Evolutionary conservation across 2,888 invertebrate genomes (phyloP).

Genomic region (Dynastes maya): DNA sequence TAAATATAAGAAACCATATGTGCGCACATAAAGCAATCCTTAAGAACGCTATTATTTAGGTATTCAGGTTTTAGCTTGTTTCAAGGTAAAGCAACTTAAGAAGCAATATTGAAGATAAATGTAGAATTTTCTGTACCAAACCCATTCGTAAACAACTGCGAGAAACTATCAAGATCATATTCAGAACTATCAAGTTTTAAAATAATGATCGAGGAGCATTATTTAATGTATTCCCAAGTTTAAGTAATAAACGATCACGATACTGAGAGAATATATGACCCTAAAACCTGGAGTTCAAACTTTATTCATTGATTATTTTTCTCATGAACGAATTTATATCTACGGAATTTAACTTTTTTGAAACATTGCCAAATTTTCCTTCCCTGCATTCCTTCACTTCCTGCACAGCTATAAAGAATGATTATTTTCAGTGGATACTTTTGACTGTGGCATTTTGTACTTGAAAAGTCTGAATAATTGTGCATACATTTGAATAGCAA

Average conservation of each 20-base stretch:
- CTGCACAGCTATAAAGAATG: constrained; percentile 24
- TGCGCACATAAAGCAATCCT: too few species aligned
- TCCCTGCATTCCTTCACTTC: constrained; percentile 19
- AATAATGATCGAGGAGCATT: background rate
- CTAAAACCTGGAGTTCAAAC: constrained; percentile 10
- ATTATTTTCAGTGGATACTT: constrained; percentile 25
- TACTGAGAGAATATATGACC: constrained; percentile 6
- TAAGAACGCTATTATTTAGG: too few species aligned
- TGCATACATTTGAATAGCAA: constrained; percentile 13
- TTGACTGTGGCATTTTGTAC: background rate
- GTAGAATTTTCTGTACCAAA: too few species aligned
- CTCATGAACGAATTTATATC: constrained; percentile 39
- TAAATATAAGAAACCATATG: too few species aligned
- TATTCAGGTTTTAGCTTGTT: too few species aligned
- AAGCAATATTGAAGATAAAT: too few species aligned
- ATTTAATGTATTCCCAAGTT: constrained; percentile 26
- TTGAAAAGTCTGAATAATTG: constrained; percentile 19
- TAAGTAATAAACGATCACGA: constrained; percentile 36
- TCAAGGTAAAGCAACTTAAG: too few species aligned
- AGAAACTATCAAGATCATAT: too few species aligned
- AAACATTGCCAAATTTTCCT: constrained; percentile 39
- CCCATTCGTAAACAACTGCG: too few species aligned
- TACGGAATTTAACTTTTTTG: constrained; percentile 38
- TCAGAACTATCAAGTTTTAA: too few species aligned
- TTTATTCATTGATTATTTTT: constrained; percentile 41